Evolutionary conservation across 2,113 vertebrate species (phyloP).

Genomic region (Epinephelus fuscoguttatus): DNA sequence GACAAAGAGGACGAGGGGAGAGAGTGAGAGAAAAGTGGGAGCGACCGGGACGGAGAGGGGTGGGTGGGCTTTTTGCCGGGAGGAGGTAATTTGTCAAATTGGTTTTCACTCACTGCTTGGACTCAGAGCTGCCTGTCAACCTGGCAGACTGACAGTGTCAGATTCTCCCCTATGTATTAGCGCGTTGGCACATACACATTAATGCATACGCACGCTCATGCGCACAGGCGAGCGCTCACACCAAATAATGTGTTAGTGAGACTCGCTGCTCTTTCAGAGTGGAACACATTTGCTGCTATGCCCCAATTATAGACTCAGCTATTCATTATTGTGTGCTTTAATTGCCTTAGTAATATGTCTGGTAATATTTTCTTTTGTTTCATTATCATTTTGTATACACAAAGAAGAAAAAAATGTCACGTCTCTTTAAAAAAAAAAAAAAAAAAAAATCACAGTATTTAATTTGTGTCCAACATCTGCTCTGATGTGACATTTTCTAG

Average conservation of each 20-base stretch:
- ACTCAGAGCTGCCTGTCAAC: slow-evolving; percentile 86
- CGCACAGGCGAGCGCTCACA: slow-evolving; percentile 15
- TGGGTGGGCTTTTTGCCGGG: slow-evolving; percentile 69
- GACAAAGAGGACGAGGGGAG: slow-evolving; percentile 56
- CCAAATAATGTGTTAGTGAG: slow-evolving; percentile 54
- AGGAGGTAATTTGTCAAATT: slow-evolving; percentile 87
- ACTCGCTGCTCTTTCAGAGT: slow-evolving; percentile 44
- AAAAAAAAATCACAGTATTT: slow-evolving; percentile 17
- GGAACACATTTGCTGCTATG: slow-evolving; percentile 37
- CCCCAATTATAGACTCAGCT: slow-evolving; percentile 59
- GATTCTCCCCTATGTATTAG: slow-evolving; percentile 88
- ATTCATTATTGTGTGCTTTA: slow-evolving; percentile 67
- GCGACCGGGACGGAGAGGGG: slow-evolving; percentile 55
- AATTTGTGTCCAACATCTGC: slow-evolving; percentile 44
- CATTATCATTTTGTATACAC: slow-evolving; percentile 50
- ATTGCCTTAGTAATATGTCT: slow-evolving; percentile 64
- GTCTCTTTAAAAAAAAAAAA: not conserved
- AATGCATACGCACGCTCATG: not conserved
- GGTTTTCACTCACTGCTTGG: slow-evolving; percentile 86
- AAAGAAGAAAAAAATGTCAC: slow-evolving; percentile 43
- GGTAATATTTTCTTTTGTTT: slow-evolving; percentile 61
- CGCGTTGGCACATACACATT: slow-evolving; percentile 37
- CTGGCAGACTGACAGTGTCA: slow-evolving; percentile 84
- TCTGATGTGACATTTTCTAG: slow-evolving; percentile 31
- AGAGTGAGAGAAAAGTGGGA: slow-evolving; percentile 11